Percentiles rank a stretch among this genome's conserved stretches.
phyloP scores from a whole-genome alignment of 2,888 invertebrate genomes.

The Yponomeuta evonymella region DNA sequence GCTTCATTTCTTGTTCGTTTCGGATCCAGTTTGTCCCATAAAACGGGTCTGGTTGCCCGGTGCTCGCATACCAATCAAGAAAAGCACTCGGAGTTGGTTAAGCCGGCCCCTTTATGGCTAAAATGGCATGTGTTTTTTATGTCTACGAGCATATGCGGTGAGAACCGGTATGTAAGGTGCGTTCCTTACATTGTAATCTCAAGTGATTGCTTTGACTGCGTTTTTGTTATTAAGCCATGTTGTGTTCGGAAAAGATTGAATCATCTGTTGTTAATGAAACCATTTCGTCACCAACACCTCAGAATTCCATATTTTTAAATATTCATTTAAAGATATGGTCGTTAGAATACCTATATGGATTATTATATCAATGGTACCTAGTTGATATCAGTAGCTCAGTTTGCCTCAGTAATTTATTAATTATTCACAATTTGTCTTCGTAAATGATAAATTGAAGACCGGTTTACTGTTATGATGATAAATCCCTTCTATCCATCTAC shows the following conservation, averaged over 20 bases:
- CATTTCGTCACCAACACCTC: background rate
- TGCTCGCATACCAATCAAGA: constrained; percentile 56
- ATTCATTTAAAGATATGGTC: no score
- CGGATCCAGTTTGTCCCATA: constrained; percentile 44
- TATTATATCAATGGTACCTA: no score
- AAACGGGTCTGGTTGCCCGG: constrained; percentile 37
- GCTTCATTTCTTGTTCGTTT: constrained; percentile 22
- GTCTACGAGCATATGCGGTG: background rate
- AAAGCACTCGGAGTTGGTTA: constrained; percentile 28
- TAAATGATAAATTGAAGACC: constrained; percentile 28
- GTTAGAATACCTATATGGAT: no score
- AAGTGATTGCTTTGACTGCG: constrained; percentile 7
- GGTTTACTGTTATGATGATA: constrained; percentile 30
- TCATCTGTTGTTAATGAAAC: background rate
- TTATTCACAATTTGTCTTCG: constrained; percentile 33
- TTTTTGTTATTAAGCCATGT: constrained; percentile 9
- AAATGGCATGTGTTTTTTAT: constrained; percentile 38
- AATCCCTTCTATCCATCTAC: constrained; percentile 32
- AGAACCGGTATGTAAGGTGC: constrained; percentile 14
- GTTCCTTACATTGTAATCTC: background rate
- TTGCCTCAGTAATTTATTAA: constrained; percentile 17
- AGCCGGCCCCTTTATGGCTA: constrained; percentile 61
- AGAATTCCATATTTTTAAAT: no score
- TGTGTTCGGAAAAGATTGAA: background rate
- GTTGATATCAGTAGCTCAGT: constrained; percentile 11